Evolutionary conservation across 2,797 vertebrate genomes (phyloP).

Genomic region (Florisuga fusca): DNA sequence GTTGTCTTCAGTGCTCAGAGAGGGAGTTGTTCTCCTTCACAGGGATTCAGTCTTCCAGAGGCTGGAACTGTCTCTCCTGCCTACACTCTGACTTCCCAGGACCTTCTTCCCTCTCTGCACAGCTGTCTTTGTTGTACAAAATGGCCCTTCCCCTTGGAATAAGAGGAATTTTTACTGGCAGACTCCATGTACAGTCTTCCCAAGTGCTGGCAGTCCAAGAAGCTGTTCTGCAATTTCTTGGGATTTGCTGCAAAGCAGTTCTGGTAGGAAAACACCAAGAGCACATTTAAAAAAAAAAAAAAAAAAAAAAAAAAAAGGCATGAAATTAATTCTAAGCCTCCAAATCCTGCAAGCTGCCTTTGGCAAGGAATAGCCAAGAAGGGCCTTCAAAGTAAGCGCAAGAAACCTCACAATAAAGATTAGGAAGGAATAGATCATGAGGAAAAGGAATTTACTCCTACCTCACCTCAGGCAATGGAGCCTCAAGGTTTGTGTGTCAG

Average conservation of each 20-base stretch:
- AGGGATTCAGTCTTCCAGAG: not conserved
- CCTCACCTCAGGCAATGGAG: not conserved
- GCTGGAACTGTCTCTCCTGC: not conserved
- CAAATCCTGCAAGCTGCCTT: not conserved
- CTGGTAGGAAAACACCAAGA: not conserved
- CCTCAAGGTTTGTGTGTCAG: not conserved
- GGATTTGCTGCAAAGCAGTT: not conserved
- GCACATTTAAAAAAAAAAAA: not conserved
- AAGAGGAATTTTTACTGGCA: not conserved
- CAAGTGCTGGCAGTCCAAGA: not conserved
- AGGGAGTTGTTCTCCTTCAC: not conserved
- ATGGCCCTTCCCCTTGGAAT: not conserved
- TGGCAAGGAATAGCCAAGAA: not conserved
- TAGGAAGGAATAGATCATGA: not conserved
- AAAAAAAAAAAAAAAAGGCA: fast-evolving
- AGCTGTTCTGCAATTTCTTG: not conserved
- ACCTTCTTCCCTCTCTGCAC: not conserved
- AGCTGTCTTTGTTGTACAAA: not conserved
- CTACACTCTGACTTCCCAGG: not conserved
- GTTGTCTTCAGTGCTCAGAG: not conserved
- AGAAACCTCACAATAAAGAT: not conserved
- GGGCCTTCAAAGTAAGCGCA: not conserved
- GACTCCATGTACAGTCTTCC: not conserved
- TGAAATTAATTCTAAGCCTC: not conserved
- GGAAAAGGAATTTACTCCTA: not conserved